Conservation (phyloP, 2,797 vertebrate genomes). For the Zenarchopterus dispar region DNA sequence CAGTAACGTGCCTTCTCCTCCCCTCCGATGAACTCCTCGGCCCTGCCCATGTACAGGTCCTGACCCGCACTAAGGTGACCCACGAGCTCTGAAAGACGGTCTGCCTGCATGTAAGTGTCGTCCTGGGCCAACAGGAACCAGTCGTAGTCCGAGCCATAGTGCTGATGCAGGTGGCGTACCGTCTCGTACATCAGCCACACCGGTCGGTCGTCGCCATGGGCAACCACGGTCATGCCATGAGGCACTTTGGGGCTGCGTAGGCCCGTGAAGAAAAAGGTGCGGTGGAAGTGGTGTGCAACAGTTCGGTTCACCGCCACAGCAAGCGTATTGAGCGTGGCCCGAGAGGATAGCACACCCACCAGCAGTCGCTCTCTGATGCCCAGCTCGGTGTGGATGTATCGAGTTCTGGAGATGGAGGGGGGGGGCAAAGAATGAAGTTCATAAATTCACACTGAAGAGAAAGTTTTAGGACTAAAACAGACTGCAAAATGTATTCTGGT, state of each 20-base stretch:
- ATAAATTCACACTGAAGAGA: too few relatives aligned
- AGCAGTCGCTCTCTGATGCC: slow-evolving; percentile 93
- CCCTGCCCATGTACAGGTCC: slow-evolving; percentile 93
- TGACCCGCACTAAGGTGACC: slow-evolving; percentile 92
- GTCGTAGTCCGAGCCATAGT: slow-evolving; percentile 92
- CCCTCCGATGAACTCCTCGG: slow-evolving; percentile 95
- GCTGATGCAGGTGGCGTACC: slow-evolving; percentile 89
- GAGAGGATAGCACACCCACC: slow-evolving; percentile 92
- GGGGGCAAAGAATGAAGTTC: background rate
- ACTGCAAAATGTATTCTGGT: too few relatives aligned
- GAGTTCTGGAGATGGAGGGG: slow-evolving; percentile 82
- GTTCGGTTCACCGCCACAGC: slow-evolving; percentile 97
- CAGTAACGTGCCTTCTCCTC: slow-evolving; percentile 94
- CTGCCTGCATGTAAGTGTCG: slow-evolving; percentile 92
- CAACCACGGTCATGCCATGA: slow-evolving; percentile 91
- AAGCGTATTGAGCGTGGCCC: slow-evolving; percentile 89
- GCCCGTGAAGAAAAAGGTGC: slow-evolving; percentile 93
- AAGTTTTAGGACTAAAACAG: too few relatives aligned
- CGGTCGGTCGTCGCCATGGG: slow-evolving; percentile 93
- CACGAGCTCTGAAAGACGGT: slow-evolving; percentile 88
- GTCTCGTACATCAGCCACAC: slow-evolving; percentile 99
- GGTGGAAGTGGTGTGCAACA: slow-evolving; percentile 91
- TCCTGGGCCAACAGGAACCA: slow-evolving; percentile 98
- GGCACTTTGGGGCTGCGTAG: slow-evolving; percentile 89
- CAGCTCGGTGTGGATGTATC: slow-evolving; percentile 96